Evolutionary conservation across 2,888 invertebrate genomes (phyloP), one percentile per base, ranked within the genome.

Genomic region (Hypsopygia costalis): DNA sequence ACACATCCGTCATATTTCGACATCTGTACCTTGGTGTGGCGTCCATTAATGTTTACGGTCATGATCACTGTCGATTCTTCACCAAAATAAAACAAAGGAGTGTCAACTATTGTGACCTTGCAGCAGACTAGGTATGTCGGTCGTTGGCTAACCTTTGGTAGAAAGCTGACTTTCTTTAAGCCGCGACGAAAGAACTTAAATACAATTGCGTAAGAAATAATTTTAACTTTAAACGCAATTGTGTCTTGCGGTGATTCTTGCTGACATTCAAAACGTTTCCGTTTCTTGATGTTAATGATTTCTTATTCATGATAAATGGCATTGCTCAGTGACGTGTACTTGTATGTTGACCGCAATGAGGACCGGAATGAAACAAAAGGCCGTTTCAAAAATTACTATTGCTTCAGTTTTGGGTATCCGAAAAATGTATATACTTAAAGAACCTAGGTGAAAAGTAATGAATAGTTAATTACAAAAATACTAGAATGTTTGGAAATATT

Each of bases 91-190:
- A 72, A 73, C 69, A 75, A 78, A 71, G 61, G 61, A 45, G 53
- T 58, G 61, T 67, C 64, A 65, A 71, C 63, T 69, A 56, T 50
- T 53, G 44, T 62, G 71, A 70, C 75, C 74, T 74, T 73, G 71
- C 41, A 40, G 59, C 51, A 2, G 3, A 4, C 16, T 4, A n/a
- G 16, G 3, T 4, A 4, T 16, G 37, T 35, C 21, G 11, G n/a
- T 33, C 34, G 33, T 69, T 66, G 49, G 50, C 58, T 51, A 69
- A 67, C 47, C 34, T 47, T 51, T 40, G 40, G 51, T 75, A 73
- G 79, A 78, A 82, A 83, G 80, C 62, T 46, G 46, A 66, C 75
- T 80, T 81, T 81, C 77, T 69, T 79, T 50, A 54, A 44, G 43
- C 48, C 34, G 44, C 49, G 44, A 44, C 48, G 47, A 47, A 59